These are phyloP conservation scores for Patella depressa DNA, from an alignment of 2,888 invertebrate genomes.

Conservation along the genomic window DNA sequence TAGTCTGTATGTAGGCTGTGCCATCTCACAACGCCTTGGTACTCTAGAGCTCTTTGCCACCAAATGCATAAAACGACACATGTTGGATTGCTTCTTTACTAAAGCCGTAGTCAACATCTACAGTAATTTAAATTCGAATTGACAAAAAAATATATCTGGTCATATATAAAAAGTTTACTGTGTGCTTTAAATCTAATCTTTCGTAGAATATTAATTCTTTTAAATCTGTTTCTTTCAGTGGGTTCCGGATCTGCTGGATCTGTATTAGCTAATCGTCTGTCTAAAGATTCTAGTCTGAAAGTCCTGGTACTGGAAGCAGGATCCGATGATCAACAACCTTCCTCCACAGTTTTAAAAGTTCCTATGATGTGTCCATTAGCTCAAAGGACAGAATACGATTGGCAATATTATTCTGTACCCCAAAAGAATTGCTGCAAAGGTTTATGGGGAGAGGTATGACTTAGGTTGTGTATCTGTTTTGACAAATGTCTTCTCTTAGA, in stretches of 20 bases:
- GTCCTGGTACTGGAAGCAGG: conserved; percentile 72
- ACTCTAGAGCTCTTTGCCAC: no score
- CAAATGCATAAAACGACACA: no score
- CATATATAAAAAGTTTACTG: no score
- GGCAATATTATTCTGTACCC: conserved; percentile 71
- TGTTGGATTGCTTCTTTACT: no score
- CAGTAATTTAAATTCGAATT: no score
- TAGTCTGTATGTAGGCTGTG: no score
- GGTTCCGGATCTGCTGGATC: conserved; percentile 73
- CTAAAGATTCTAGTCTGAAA: conserved; percentile 62
- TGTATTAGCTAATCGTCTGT: conserved; percentile 71
- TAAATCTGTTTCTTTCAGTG: conserved; percentile 42
- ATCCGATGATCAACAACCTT: conserved; percentile 65
- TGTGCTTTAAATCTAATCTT: no score
- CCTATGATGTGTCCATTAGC: conserved; percentile 71
- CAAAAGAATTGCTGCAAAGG: conserved; percentile 57
- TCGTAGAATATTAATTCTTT: background rate
- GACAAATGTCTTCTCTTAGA: no score
- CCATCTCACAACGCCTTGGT: no score
- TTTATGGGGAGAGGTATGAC: background rate
- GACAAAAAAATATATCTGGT: no score
- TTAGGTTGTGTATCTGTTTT: no score
- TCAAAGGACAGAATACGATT: conserved; percentile 54
- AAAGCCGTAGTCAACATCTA: no score
- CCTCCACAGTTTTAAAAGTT: conserved; percentile 68